phyloP scores from a whole-genome alignment of 2,797 vertebrate genomes.

The Betta splendens region DNA sequence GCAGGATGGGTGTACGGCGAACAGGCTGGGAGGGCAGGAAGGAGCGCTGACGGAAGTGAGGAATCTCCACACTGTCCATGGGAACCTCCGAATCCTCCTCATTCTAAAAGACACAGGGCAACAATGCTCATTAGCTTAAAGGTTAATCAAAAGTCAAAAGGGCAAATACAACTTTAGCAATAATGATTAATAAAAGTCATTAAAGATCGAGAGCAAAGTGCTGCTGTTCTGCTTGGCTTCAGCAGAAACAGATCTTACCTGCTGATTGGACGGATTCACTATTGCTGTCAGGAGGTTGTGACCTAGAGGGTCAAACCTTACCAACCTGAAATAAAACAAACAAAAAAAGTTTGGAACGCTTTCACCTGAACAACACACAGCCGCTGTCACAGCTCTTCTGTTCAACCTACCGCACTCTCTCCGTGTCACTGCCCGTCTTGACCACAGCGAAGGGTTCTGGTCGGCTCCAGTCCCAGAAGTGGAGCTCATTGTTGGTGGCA shows the following conservation, averaged over 20 bases:
- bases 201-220: too few relatives aligned
- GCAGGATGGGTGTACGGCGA: conserved; percentile 95
- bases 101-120: conserved; percentile 77
- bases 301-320: conserved; percentile 97
- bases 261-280: conserved; percentile 98
- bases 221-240: too few relatives aligned
- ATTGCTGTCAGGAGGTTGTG: conserved; percentile 98
- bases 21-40: conserved; percentile 95
- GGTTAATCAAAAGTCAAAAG: neutral
- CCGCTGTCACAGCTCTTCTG: neutral
- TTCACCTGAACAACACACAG: neutral
- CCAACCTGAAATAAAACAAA: conserved; percentile 85
- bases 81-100: conserved; percentile 98
- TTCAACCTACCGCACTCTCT: conserved; percentile 88
- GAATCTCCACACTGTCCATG: conserved; percentile 95
- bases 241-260: conserved; percentile 89
- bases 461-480: conserved; percentile 99
- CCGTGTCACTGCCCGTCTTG: conserved; percentile 96
- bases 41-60: conserved; percentile 95
- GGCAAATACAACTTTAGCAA: too few relatives aligned
- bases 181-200: too few relatives aligned
- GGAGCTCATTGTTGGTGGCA: conserved; percentile 97
- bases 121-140: too few relatives aligned
- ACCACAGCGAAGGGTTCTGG: conserved; percentile 97
- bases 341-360: neutral